phyloP scores from a whole-genome alignment of 2,888 invertebrate species.

The Podabrus alpinus region DNA sequence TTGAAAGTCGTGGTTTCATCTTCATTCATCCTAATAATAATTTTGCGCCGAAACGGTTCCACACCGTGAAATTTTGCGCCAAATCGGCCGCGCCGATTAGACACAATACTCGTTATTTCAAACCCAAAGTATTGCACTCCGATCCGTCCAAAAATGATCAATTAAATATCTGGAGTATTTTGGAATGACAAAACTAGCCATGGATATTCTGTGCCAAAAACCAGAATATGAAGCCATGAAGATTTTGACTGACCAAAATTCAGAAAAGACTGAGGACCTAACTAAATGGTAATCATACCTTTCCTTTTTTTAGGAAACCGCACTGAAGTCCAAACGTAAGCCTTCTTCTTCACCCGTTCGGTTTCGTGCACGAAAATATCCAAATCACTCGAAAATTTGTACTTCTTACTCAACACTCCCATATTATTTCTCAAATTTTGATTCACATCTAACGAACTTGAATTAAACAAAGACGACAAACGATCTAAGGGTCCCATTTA shows the following conservation, averaged over 20 bases:
- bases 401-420: slow-evolving; percentile 56
- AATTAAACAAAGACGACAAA: slow-evolving; percentile 65
- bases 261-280: neutral
- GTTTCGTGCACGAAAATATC: slow-evolving; percentile 53
- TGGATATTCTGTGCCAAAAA: too few species aligned
- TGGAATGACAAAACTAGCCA: too few species aligned
- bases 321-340: slow-evolving; percentile 61
- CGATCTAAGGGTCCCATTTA: slow-evolving; percentile 65
- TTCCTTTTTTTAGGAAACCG: slow-evolving; percentile 58
- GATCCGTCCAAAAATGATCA: too few species aligned
- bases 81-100: too few species aligned
- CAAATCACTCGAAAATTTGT: slow-evolving; percentile 62
- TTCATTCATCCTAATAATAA: too few species aligned
- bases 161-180: too few species aligned
- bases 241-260: neutral
- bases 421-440: slow-evolving; percentile 50
- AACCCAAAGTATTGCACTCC: too few species aligned
- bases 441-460: slow-evolving; percentile 57
- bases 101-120: too few species aligned
- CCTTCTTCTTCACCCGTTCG: slow-evolving; percentile 56
- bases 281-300: slow-evolving; percentile 37
- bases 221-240: too few species aligned
- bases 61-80: too few species aligned
- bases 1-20: too few species aligned
- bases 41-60: too few species aligned